Evolutionary conservation across 2,888 invertebrate species (phyloP), one percentile per base, ranked within the genome.

Genomic region (Nomada flava): DNA sequence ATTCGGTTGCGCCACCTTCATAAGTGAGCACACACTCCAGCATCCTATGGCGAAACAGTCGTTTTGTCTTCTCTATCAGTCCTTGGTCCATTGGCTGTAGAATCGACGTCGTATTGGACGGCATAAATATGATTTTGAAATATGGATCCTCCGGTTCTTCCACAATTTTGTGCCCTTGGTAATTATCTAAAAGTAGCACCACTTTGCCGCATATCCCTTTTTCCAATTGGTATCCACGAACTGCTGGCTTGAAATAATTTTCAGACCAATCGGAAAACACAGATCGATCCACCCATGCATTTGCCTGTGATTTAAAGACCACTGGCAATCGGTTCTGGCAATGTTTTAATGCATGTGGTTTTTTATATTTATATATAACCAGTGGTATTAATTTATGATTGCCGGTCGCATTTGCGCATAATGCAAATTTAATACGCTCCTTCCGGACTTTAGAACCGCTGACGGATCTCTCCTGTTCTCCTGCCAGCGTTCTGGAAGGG

Each of bases 41-140:
- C n/a, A n/a, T n/a, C n/a, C n/a, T n/a, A n/a, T n/a, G n/a, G n/a
- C 86, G 74, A 20, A 89, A 59, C 63, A 87, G 59, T 76, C 78
- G 75, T 83, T 91, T 90, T 13, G 87, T 71, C 52, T 82, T 81
- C 52, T 83, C 86, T 20, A 90, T 87, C 9, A 90, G 79, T 9
- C 86, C 84, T 67, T 91, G 90, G 68, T 89, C 83, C 89, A 89
- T 90, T 11, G 90, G 90, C 71, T 90, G 89, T 50, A 90, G 68
- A 3, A 90, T 47, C 7, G 84, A 63, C 3, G 88, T 89, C 2
- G 87, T 87, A 69, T 88, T 89, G 2, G 86, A 84, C 29, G 90
- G 86, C 15, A 90, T 60, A 71, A 78, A 88, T 44, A 83, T 73
- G 4, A 86, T 78, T 65, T 62, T 79, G 52, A 85, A 85, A 36